Evolutionary conservation across 1,140 invertebrate genomes (phyloP).

Genomic region (Aphaenogaster floridana): DNA sequence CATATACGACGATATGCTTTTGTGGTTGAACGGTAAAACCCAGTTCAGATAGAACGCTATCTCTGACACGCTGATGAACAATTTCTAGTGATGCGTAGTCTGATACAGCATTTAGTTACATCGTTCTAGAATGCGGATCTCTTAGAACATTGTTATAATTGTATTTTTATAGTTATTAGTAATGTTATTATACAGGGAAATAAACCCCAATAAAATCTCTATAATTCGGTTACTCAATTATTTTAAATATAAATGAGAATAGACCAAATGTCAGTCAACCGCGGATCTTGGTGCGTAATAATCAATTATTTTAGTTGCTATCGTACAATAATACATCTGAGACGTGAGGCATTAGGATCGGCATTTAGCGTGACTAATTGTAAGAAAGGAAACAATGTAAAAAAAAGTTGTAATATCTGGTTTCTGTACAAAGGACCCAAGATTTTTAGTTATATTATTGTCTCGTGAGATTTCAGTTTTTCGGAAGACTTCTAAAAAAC

Average conservation of each 20-base stretch:
- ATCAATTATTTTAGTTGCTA: too few species aligned
- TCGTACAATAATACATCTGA: too few species aligned
- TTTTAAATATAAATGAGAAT: not conserved
- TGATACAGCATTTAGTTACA: not conserved
- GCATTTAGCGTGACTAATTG: not conserved
- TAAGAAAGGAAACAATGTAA: not conserved
- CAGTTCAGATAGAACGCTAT: slow-evolving; percentile 13
- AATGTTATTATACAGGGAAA: not conserved
- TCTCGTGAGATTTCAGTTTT: not conserved
- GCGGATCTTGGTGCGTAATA: too few species aligned
- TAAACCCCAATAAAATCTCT: not conserved
- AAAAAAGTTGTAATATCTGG: not conserved
- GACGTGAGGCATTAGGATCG: too few species aligned
- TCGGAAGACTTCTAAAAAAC: not conserved
- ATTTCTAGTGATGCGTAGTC: not conserved
- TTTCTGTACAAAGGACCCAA: not conserved
- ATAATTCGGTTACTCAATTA: not conserved
- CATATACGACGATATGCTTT: slow-evolving; percentile 7
- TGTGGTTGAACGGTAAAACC: not conserved
- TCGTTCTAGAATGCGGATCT: not conserved
- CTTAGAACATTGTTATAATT: not conserved
- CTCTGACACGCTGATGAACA: slow-evolving; percentile 19
- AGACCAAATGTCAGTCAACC: too few species aligned
- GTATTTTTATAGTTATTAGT: not conserved
- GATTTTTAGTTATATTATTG: not conserved